phyloP scores from a whole-genome alignment of 2,113 vertebrate genomes.

The Pteropus alecto region DNA sequence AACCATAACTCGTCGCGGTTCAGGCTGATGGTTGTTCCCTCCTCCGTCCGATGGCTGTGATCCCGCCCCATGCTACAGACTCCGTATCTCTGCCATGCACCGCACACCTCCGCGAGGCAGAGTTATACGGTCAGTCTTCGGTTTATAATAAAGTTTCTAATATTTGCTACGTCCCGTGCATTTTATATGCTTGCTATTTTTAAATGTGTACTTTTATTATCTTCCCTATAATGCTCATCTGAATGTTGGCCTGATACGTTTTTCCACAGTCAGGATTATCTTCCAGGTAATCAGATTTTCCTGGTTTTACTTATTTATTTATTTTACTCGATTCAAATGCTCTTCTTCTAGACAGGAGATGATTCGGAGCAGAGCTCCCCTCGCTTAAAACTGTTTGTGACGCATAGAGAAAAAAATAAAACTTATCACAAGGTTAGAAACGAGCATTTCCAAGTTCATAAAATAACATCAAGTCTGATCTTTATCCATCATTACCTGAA shows the following conservation, averaged over 20 bases:
- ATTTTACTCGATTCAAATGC: not conserved
- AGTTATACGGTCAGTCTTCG: slow-evolving; percentile 36
- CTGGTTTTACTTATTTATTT: not conserved
- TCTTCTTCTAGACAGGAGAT: not conserved
- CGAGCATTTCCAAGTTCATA: not conserved
- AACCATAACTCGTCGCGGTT: slow-evolving; percentile 80
- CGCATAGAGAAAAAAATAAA: not conserved
- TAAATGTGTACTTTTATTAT: not conserved
- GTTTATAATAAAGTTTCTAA: not conserved
- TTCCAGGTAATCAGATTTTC: not conserved
- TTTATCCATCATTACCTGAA: not conserved
- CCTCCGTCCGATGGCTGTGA: slow-evolving; percentile 46
- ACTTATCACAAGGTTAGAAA: not conserved
- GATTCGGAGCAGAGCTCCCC: not conserved
- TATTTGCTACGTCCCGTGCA: not conserved
- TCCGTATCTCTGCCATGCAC: not conserved
- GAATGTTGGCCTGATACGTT: not conserved
- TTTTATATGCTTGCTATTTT: not conserved
- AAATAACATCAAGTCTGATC: slow-evolving; percentile 14
- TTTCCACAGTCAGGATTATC: not conserved
- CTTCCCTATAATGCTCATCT: not conserved
- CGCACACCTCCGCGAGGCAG: not conserved
- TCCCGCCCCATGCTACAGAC: slow-evolving; percentile 57
- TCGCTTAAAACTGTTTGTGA: not conserved
- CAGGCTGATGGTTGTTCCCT: slow-evolving; percentile 66